Conservation (phyloP, 1,140 invertebrate genomes). For the Plectus sambesii region DNA sequence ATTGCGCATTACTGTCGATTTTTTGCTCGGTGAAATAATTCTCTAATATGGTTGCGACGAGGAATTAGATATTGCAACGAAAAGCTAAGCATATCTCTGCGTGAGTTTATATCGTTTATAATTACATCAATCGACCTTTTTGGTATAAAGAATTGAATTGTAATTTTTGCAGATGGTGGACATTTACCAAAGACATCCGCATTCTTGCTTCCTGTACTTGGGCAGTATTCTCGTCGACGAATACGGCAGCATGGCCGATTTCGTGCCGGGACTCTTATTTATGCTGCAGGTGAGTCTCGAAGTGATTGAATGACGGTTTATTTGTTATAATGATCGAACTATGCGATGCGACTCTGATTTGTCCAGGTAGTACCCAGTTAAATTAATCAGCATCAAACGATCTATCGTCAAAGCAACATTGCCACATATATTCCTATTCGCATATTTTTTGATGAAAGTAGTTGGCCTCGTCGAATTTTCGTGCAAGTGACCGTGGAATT, state of each 20-base stretch:
- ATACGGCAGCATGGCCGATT: constrained; percentile 62
- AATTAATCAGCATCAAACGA: neutral
- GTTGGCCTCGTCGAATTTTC: too few species aligned
- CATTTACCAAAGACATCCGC: constrained; percentile 68
- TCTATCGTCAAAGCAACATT: constrained; percentile 14
- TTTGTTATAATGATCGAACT: neutral
- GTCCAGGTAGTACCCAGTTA: neutral
- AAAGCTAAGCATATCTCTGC: too few species aligned
- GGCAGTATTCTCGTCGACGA: constrained; percentile 90
- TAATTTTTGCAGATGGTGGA: constrained; percentile 59
- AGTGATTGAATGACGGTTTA: neutral
- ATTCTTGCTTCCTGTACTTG: constrained; percentile 88
- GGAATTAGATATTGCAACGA: too few species aligned
- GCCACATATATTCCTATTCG: constrained; percentile 15
- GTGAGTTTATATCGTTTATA: neutral
- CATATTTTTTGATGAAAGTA: constrained; percentile 24
- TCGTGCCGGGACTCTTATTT: constrained; percentile 61
- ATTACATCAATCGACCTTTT: constrained; percentile 18
- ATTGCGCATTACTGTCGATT: too few species aligned
- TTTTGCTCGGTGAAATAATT: too few species aligned
- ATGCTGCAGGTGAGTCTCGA: constrained; percentile 58
- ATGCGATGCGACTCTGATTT: neutral
- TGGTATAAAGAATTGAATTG: too few species aligned
- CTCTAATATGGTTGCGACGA: too few species aligned
- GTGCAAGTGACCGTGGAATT: constrained; percentile 22